Percentiles rank a stretch among this genome's conserved stretches.
These are phyloP conservation scores for Sebastes miniatus DNA, from an alignment of 2,797 vertebrate genomes.

Conservation along the genomic window DNA sequence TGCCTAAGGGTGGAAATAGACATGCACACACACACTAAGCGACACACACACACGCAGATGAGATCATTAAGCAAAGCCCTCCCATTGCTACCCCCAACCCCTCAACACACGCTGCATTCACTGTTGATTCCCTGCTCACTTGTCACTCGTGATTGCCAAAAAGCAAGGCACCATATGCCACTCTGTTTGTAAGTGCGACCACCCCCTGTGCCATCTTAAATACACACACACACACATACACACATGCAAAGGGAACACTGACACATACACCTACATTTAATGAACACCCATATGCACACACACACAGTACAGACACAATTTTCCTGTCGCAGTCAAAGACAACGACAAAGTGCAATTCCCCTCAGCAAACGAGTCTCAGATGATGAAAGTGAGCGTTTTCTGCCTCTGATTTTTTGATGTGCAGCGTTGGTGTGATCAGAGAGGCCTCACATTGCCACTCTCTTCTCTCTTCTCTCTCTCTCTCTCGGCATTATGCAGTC, in stretches of 20 bases:
- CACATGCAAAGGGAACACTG: slow-evolving; percentile 1
- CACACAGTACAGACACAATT: slow-evolving; percentile 40
- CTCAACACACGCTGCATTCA: slow-evolving; percentile 59
- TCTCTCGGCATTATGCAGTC: slow-evolving; percentile 65
- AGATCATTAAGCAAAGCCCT: slow-evolving; percentile 88
- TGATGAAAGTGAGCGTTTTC: slow-evolving; percentile 79
- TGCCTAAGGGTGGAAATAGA: slow-evolving; percentile 83
- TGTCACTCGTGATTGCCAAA: slow-evolving; percentile 89
- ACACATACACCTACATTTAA: slow-evolving; percentile 30
- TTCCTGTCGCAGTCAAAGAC: slow-evolving; percentile 64
- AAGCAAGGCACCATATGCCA: slow-evolving; percentile 89
- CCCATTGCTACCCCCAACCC: slow-evolving; percentile 69
- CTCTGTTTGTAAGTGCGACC: slow-evolving; percentile 80
- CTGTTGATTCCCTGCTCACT: slow-evolving; percentile 83
- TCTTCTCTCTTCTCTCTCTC: slow-evolving; percentile 29
- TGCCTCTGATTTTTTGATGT: slow-evolving; percentile 73
- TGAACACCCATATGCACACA: slow-evolving; percentile 8
- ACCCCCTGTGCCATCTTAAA: slow-evolving; percentile 60
- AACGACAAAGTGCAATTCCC: slow-evolving; percentile 70
- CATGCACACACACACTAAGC: slow-evolving; percentile 21
- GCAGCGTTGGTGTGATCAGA: slow-evolving; percentile 75
- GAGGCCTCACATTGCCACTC: slow-evolving; percentile 51
- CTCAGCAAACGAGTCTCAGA: slow-evolving; percentile 70
- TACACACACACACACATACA: slow-evolving; percentile 26
- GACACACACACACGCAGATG: slow-evolving; percentile 61